Conservation (phyloP, 2,113 vertebrate species). For the Tetrao urogallus region DNA sequence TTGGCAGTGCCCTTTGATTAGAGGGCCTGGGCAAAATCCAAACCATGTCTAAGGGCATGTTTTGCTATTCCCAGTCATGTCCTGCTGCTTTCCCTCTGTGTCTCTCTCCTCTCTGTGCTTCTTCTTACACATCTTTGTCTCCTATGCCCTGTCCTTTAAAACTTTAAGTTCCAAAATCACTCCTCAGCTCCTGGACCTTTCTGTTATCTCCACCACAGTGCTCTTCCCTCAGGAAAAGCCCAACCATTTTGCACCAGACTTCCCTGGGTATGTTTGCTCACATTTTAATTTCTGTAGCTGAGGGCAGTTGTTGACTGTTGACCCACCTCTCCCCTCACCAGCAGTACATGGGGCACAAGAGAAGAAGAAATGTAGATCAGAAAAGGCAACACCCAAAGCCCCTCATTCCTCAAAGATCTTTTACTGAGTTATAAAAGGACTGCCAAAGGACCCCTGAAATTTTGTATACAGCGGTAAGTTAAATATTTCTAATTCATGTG, state of each 20-base stretch:
- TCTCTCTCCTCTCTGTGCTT: background rate
- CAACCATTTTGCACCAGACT: background rate
- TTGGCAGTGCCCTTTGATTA: background rate
- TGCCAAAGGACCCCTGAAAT: background rate
- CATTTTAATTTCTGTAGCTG: background rate
- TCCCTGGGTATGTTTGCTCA: background rate
- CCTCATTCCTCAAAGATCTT: background rate
- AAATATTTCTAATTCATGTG: background rate
- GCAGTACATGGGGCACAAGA: background rate
- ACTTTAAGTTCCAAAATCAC: background rate
- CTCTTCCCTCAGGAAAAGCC: background rate
- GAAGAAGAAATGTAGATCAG: background rate
- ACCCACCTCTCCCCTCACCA: background rate
- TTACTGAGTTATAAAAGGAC: background rate
- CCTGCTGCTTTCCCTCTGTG: background rate
- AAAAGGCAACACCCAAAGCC: background rate
- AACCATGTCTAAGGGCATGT: background rate
- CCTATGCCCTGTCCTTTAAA: background rate
- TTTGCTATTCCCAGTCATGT: background rate
- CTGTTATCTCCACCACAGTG: background rate
- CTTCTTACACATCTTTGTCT: background rate
- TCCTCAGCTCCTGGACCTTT: background rate
- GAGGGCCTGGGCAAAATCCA: constrained; percentile 3
- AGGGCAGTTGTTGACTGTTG: background rate
- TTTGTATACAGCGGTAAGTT: background rate